Base-by-base conservation (phyloP, 2,797 vertebrate species). In the Craterocephalus amniculus region DNA sequence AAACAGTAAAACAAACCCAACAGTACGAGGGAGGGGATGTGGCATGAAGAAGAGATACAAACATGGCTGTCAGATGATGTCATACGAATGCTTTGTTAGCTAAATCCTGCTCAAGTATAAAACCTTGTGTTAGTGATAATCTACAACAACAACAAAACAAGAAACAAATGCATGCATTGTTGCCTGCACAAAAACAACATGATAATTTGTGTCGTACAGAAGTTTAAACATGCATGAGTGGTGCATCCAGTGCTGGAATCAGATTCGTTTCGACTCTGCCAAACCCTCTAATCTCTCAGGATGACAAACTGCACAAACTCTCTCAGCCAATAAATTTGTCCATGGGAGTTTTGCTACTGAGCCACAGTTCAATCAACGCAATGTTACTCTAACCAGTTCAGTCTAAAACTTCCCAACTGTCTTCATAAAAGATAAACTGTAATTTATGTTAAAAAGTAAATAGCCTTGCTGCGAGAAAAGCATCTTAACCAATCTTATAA, bases 1-100 rank as follows among this genome's bases (percentile, higher is more conserved):
- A 69, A 31, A 60, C 6, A n/a, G 74, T 75, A 59, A 81, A 79
- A 80, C 69, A 75, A 80, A 72, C 22, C 20, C 56, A 57, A 58
- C 31, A 1, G 61, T 43, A 63, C 62, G 75, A 74, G 34, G 34
- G 69, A 65, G 35, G 35, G 31, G 63, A 54, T 29, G 27, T 49
- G 35, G 57, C 54, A 69, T 29, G 11, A 4, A 52, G 60, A 58
- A 43, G 35, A 31, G 3, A 29, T 12, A 64, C 10, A 26, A 49
- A 54, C 8, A 10, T 3, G 0, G 49, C 62, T 51, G 32, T 31
- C 45, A 26, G 70, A 72, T 9, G 32, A 35, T 5, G 36, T 38
- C 51, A 57, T 6, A 34, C 27, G 9, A 10, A 65, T 31, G 0
- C 62, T 68, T 43, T 11, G 13, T 43, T 43, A 24, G 40, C 14